Conservation (phyloP, 2,888 invertebrate species). For the Agrochola lychnidis region DNA sequence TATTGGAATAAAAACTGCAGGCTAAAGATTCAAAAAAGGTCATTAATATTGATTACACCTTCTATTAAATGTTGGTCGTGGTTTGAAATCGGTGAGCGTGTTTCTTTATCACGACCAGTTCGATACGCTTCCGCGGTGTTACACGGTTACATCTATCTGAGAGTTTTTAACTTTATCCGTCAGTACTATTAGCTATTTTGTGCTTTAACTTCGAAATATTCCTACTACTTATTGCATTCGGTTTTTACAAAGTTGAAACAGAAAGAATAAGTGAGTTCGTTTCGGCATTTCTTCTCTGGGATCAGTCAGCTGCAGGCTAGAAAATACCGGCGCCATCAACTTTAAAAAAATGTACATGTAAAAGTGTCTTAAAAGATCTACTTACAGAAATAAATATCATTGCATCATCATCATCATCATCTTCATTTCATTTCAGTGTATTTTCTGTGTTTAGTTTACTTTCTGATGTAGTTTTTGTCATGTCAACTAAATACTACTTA, state of each 20-base stretch:
- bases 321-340: neutral
- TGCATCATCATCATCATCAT: neutral
- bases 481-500: neutral
- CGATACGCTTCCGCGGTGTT: slow-evolving; percentile 54
- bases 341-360: neutral
- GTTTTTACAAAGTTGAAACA: neutral
- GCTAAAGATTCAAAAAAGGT: slow-evolving; percentile 33
- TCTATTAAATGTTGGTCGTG: slow-evolving; percentile 49
- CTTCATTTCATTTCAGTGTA: neutral
- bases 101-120: slow-evolving; percentile 55
- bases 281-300: neutral
- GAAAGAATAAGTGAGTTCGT: neutral
- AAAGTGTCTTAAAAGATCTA: too few species aligned
- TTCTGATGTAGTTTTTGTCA: neutral
- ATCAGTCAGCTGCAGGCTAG: too few species aligned
- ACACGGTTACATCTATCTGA: slow-evolving; percentile 16
- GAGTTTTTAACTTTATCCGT: slow-evolving; percentile 5
- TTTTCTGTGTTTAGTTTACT: neutral
- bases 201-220: neutral
- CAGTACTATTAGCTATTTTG: neutral
- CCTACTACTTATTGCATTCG: neutral
- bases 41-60: slow-evolving; percentile 48
- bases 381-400: too few species aligned
- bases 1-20: slow-evolving; percentile 22
- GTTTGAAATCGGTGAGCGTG: slow-evolving; percentile 50